These are phyloP conservation scores for Phymorhynchus buccinoides DNA, from an alignment of 1,140 invertebrate species.

Conservation along the genomic window DNA sequence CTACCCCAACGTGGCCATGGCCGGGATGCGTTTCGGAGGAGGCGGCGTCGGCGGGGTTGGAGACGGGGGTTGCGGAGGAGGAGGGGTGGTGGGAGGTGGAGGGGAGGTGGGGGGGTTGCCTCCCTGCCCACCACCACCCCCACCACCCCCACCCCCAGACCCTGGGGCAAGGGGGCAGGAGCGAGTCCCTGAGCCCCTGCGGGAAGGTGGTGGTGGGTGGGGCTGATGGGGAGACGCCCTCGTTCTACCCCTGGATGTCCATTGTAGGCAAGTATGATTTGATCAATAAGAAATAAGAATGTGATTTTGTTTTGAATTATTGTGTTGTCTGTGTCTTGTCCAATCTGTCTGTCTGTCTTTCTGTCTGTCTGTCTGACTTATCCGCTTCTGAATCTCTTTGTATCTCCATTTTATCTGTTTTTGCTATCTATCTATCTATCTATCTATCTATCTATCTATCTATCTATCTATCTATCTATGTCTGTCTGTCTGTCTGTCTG, in stretches of 20 bases:
- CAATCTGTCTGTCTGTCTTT: not conserved
- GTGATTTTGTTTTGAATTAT: constrained; percentile 35
- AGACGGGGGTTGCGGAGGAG: constrained; percentile 2
- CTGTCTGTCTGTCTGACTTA: not conserved
- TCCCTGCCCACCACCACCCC: constrained; percentile 18
- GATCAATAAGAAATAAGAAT: no score
- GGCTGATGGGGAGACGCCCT: constrained; percentile 57
- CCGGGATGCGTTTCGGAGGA: constrained; percentile 9
- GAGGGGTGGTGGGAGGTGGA: constrained; percentile 39
- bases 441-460: not conserved
- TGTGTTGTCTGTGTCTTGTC: not conserved
- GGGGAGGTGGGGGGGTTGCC: constrained; percentile 41
- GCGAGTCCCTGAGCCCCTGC: constrained; percentile 62
- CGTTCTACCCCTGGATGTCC: constrained; percentile 71
- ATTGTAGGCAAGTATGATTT: constrained; percentile 66
- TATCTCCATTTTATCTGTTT: not conserved
- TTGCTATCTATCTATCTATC: not conserved
- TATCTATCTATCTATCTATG: not conserved
- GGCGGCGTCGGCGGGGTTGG: constrained; percentile 53
- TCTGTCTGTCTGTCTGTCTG: not conserved
- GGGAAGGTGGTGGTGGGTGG: constrained; percentile 53
- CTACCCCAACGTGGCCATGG: constrained; percentile 67
- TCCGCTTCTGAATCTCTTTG: no score
- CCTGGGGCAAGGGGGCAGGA: no score
- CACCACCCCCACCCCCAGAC: not conserved